Percentiles rank a stretch among this genome's conserved stretches.
phyloP scores from a whole-genome alignment of 2,797 vertebrate genomes.

The Rhynchonycteris naso region DNA sequence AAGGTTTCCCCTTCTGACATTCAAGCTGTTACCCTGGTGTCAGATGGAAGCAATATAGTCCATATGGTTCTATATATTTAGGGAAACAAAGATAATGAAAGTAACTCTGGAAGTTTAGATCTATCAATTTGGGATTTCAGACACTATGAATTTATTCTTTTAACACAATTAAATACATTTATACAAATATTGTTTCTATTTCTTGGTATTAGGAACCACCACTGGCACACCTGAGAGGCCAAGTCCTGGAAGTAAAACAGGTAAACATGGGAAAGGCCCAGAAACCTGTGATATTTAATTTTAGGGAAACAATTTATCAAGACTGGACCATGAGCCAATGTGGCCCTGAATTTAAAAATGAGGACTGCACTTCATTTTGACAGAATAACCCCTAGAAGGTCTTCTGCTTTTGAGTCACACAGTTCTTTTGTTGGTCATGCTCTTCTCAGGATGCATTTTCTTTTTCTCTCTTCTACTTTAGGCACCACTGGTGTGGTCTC shows the following conservation, averaged over 20 bases:
- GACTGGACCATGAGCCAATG: neutral
- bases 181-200: neutral
- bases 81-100: neutral
- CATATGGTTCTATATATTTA: neutral
- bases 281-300: neutral
- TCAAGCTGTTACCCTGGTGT: neutral
- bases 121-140: neutral
- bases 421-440: neutral
- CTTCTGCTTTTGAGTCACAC: neutral
- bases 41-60: neutral
- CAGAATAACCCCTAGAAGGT: neutral
- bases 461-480: neutral
- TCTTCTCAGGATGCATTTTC: neutral
- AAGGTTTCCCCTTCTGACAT: neutral
- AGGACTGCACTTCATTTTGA: neutral
- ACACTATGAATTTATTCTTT: neutral
- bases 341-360: neutral
- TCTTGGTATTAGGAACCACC: conserved; percentile 25
- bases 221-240: neutral
- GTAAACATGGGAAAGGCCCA: neutral
- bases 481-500: neutral
- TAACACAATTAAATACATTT: neutral
- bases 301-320: neutral
- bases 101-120: neutral
- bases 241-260: conserved; percentile 9